Evolutionary conservation across 2,113 vertebrate genomes (phyloP).

Genomic region (Gymnogyps californianus): DNA sequence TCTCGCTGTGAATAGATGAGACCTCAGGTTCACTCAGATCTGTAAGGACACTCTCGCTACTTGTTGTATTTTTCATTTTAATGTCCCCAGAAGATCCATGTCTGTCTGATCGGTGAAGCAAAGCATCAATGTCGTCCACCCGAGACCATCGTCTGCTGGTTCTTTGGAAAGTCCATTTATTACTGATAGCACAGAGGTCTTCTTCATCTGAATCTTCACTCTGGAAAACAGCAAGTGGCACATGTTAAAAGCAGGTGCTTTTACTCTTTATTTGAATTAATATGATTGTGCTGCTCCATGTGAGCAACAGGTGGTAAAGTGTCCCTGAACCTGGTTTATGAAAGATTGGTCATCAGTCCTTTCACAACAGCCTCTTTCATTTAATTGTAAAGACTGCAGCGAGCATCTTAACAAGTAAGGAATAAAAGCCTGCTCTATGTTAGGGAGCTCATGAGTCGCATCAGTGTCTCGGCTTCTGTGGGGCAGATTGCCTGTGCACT

Average conservation of each 20-base stretch:
- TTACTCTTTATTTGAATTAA: not conserved
- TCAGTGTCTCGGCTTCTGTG: not conserved
- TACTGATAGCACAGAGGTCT: conserved; percentile 91
- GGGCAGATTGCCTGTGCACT: not conserved
- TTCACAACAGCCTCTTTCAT: not conserved
- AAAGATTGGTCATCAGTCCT: not conserved
- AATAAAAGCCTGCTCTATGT: not conserved
- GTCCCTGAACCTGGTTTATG: not conserved
- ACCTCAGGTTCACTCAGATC: conserved; percentile 92
- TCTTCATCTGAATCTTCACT: conserved; percentile 97
- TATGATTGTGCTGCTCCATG: not conserved
- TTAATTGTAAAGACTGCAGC: not conserved
- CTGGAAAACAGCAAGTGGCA: conserved; percentile 68
- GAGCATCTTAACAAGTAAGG: not conserved
- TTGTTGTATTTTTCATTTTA: conserved; percentile 86
- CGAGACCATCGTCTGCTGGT: conserved; percentile 94
- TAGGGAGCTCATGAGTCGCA: not conserved
- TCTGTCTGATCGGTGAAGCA: conserved; percentile 74
- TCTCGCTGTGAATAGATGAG: conserved; percentile 90
- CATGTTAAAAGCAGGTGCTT: not conserved
- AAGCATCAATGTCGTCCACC: conserved; percentile 78
- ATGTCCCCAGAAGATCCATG: conserved; percentile 73
- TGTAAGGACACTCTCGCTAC: conserved; percentile 92
- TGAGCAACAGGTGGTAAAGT: not conserved
- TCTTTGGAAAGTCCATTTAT: conserved; percentile 97